Base-by-base conservation (phyloP, 2,888 invertebrate genomes). In the Stenichneumon culpator region DNA sequence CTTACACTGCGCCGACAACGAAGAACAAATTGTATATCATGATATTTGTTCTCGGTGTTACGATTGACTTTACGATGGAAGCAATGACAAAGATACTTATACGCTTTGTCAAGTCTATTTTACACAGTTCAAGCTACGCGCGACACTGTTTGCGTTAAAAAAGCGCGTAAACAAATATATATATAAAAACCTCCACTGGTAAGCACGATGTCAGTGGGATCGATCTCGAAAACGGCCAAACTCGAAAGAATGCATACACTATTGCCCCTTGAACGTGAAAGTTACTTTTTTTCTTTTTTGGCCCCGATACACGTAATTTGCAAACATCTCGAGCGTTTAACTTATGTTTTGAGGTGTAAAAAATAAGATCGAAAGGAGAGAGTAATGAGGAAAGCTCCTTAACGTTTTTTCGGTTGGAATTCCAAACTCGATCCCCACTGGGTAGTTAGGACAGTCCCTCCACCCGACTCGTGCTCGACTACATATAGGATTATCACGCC, bases 381-480 rank as follows among this genome's bases (percentile, higher is more conserved):
- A 57, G 25, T 25, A 25, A 25, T 11, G 57, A 57, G 57, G 57
- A 57, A 57, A 57, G 57, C 57, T 57, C 57, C 57, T 57, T 25
- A 57, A 57, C 57, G 14, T 7, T 11, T 22, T 14, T 77, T 77
- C 63, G 52, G 36, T 54, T 16, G 67, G 80, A 82, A 79, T 82
- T 85, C 47, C 67, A 79, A 82, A 85, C 79, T 79, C 72, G 81
- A 79, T 80, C 82, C 79, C 74, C 16, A 14, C 68, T 74, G 85
- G 79, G 69, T 72, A 82, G 82, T 79, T 80, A 11, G 74, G 82
- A 82, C 85, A 79, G 85, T 79, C 50, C 72, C 79, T 75, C 79
- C 74, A 82, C 75, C 82, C 44, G 70, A 11, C 70, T 77, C 82
- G 75, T 72, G 74, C 85, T n/a, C 25, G 77, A 68, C 22, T 60